These are phyloP conservation scores for Grammomys dolichurus DNA, from an alignment of 2,113 vertebrate species.

Conservation along the genomic window DNA sequence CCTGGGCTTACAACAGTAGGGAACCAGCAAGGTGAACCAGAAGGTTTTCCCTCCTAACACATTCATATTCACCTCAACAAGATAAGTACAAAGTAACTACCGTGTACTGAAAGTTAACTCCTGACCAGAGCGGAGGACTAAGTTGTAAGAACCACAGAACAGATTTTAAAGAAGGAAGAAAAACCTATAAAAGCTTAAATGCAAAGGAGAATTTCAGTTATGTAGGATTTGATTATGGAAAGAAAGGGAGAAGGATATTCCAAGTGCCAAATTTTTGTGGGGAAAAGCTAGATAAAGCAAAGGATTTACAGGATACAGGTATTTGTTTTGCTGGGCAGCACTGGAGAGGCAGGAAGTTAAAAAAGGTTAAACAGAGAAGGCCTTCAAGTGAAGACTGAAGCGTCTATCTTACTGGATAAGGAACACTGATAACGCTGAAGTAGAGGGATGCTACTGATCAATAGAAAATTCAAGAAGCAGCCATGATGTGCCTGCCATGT, in stretches of 20 bases:
- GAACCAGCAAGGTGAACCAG: not conserved
- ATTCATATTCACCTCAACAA: not conserved
- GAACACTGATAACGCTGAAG: not conserved
- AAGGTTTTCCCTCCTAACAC: not conserved
- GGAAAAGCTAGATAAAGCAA: not conserved
- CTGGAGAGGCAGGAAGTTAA: not conserved
- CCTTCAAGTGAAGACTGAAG: not conserved
- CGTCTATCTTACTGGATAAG: not conserved
- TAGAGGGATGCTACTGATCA: not conserved
- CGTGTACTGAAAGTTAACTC: not conserved
- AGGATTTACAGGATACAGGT: accelerated
- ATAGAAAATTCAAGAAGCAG: not conserved
- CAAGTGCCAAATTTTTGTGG: not conserved
- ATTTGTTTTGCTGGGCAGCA: not conserved
- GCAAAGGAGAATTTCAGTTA: not conserved
- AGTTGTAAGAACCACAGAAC: not conserved
- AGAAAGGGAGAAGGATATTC: not conserved
- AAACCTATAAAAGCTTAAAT: not conserved
- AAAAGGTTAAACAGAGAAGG: not conserved
- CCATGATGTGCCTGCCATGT: not conserved
- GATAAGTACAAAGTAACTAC: not conserved
- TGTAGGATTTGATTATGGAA: not conserved
- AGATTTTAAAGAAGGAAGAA: not conserved
- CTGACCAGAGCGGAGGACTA: not conserved
- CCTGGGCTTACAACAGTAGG: not conserved